Conservation (phyloP, 2,888 invertebrate species). For the Dynastes maya region DNA sequence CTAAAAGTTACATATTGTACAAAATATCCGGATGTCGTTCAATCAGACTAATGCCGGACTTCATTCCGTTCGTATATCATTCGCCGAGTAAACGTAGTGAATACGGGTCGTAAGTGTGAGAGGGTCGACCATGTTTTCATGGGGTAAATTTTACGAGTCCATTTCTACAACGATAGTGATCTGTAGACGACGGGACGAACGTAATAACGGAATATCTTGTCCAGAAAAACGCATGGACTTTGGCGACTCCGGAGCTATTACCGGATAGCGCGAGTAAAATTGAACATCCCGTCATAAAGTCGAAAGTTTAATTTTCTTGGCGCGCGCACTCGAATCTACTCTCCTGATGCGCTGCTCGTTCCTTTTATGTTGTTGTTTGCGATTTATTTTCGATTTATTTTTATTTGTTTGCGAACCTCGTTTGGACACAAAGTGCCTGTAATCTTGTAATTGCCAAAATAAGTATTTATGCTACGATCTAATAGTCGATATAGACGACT, state of each 20-base stretch:
- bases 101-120: slow-evolving; percentile 10
- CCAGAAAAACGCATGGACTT: slow-evolving; percentile 43
- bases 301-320: slow-evolving; percentile 44
- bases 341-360: not conserved
- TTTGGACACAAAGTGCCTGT: slow-evolving; percentile 4
- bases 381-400: slow-evolving; percentile 39
- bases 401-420: slow-evolving; percentile 25
- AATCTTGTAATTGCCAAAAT: slow-evolving; percentile 21
- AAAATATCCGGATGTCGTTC: not conserved
- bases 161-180: slow-evolving; percentile 46
- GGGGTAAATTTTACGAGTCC: slow-evolving; percentile 41
- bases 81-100: slow-evolving; percentile 12
- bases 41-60: slow-evolving; percentile 18
- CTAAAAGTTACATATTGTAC: slow-evolving; percentile 5
- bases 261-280: slow-evolving; percentile 40
- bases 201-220: slow-evolving; percentile 46
- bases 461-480: slow-evolving; percentile 20
- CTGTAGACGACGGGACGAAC: slow-evolving; percentile 46
- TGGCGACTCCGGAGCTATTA: slow-evolving; percentile 43
- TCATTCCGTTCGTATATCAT: slow-evolving; percentile 17
- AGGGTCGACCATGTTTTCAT: slow-evolving; percentile 37
- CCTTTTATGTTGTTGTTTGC: slow-evolving; percentile 42
- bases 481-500: not conserved
- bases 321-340: slow-evolving; percentile 18
- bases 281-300: slow-evolving; percentile 47